Conservation (phyloP, 2,113 vertebrate species). For the Benitochromis conjunctus region DNA sequence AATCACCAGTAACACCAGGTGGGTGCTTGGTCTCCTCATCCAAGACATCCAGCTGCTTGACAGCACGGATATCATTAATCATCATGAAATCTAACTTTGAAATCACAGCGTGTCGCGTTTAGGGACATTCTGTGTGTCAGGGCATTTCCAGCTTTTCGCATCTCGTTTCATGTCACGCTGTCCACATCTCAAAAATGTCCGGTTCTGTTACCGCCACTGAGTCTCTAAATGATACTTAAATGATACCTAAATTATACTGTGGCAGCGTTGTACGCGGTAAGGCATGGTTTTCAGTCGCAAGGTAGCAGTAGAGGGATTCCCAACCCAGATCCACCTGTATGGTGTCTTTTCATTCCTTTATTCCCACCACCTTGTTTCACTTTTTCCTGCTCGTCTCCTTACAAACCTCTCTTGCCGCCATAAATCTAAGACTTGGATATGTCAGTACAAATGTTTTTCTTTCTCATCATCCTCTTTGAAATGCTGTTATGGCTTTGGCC, state of each 20-base stretch:
- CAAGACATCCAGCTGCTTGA: not conserved
- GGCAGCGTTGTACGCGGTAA: not conserved
- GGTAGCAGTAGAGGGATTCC: not conserved
- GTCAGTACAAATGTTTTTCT: not conserved
- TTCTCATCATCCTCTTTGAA: not conserved
- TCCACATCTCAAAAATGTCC: not conserved
- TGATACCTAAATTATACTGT: not conserved
- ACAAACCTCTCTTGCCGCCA: not conserved
- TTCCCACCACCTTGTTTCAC: not conserved
- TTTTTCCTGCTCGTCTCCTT: not conserved
- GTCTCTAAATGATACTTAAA: not conserved
- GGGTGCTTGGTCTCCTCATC: not conserved
- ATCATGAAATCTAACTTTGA: not conserved
- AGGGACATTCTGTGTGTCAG: not conserved
- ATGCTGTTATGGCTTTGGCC: not conserved
- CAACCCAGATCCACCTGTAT: not conserved
- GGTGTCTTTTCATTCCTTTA: not conserved
- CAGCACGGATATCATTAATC: not conserved
- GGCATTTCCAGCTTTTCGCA: not conserved
- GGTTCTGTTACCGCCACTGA: fast-evolving
- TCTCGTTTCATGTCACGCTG: not conserved
- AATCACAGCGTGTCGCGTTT: not conserved
- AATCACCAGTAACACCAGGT: not conserved
- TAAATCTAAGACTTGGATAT: not conserved
- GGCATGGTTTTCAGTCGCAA: not conserved